Evolutionary conservation across 2,888 invertebrate species (phyloP).

Genomic region (Hydriomena furcata): DNA sequence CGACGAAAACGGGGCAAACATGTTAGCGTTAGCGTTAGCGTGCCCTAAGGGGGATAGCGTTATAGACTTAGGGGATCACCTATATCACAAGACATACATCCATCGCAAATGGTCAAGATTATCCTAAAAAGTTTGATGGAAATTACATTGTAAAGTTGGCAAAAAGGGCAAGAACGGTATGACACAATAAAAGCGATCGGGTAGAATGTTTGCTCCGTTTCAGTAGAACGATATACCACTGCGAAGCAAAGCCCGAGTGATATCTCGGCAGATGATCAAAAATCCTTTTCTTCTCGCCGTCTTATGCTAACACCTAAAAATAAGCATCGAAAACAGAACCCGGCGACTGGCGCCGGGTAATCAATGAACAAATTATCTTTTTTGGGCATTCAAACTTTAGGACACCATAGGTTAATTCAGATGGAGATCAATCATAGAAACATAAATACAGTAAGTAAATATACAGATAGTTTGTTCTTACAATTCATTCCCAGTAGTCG

Average conservation of each 20-base stretch:
- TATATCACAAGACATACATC: slow-evolving; percentile 3
- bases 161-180: slow-evolving; percentile 25
- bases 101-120: slow-evolving; percentile 10
- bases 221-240: slow-evolving; percentile 72
- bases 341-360: slow-evolving; percentile 59
- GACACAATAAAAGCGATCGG: slow-evolving; percentile 9
- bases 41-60: slow-evolving; percentile 30
- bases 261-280: slow-evolving; percentile 85
- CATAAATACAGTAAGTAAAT: slow-evolving; percentile 48
- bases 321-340: slow-evolving; percentile 75
- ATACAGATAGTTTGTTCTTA: slow-evolving; percentile 80
- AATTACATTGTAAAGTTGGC: slow-evolving; percentile 40
- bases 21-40: slow-evolving; percentile 40
- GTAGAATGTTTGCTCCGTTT: slow-evolving; percentile 79
- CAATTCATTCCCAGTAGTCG: slow-evolving; percentile 36
- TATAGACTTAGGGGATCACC: no score
- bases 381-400: slow-evolving; percentile 49
- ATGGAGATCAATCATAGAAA: slow-evolving; percentile 44
- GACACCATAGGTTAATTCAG: slow-evolving; percentile 36
- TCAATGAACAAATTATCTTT: slow-evolving; percentile 83
- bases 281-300: slow-evolving; percentile 85
- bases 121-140: slow-evolving; percentile 17
- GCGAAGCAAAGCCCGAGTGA: slow-evolving; percentile 63
- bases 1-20: slow-evolving; percentile 81
- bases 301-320: slow-evolving; percentile 79